Percentiles rank a stretch among this genome's conserved stretches.
Evolutionary conservation across 2,888 invertebrate genomes (phyloP).

Genomic region (Poecilobothrus nobilitatus): DNA sequence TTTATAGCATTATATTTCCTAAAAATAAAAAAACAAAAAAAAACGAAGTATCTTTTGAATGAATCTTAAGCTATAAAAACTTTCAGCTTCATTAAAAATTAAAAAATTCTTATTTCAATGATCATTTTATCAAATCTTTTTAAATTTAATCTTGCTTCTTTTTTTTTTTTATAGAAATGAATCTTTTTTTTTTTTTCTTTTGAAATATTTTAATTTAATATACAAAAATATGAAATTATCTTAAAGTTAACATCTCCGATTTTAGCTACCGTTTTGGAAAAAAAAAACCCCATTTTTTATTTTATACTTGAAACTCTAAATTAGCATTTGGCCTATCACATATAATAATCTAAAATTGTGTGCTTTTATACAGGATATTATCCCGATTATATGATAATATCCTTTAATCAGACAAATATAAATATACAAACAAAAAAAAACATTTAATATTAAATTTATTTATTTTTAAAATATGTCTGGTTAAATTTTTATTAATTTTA

Average conservation of each 20-base stretch:
- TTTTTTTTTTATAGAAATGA: background rate
- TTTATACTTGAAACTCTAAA: background rate
- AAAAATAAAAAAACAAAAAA: too few species aligned
- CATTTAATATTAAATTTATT: too few species aligned
- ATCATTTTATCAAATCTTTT: too few species aligned
- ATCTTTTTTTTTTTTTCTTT: background rate
- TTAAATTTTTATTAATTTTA: too few species aligned
- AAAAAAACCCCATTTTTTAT: background rate
- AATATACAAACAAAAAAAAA: background rate
- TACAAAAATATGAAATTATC: background rate
- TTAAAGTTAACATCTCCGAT: background rate
- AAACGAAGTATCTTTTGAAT: too few species aligned
- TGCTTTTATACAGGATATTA: background rate
- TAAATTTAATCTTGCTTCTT: too few species aligned
- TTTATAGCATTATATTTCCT: too few species aligned
- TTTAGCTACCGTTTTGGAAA: background rate
- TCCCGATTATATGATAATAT: background rate
- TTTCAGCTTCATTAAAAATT: too few species aligned
- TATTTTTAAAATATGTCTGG: too few species aligned
- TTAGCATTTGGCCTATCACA: background rate
- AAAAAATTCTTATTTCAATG: too few species aligned
- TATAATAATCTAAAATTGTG: too few species aligned
- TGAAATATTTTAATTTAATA: background rate
- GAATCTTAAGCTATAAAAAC: too few species aligned
- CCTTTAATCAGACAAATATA: background rate